These are phyloP conservation scores for Botia kubotai DNA, from an alignment of 2,797 vertebrate species.

Conservation along the genomic window DNA sequence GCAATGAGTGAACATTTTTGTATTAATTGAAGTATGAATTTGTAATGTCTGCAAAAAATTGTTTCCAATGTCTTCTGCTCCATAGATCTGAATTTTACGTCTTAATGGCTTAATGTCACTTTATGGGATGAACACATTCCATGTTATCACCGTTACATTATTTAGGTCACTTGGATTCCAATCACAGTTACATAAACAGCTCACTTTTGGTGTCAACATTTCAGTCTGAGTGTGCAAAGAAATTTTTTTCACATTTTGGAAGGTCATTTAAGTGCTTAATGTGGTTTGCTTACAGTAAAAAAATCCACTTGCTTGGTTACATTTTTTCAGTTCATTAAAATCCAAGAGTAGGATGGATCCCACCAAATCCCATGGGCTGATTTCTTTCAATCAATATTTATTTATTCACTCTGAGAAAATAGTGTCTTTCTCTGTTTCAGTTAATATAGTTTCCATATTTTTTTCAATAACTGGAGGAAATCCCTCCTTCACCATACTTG, in stretches of 20 bases:
- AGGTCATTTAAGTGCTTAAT: conserved; percentile 41
- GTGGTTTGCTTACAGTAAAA: conserved; percentile 33
- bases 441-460: conserved; percentile 24
- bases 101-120: conserved; percentile 43
- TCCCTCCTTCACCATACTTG: conserved; percentile 32
- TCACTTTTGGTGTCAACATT: conserved; percentile 31
- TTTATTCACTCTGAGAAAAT: conserved; percentile 24
- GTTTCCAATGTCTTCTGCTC: conserved; percentile 15
- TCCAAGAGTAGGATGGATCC: conserved; percentile 40
- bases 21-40: conserved; percentile 35
- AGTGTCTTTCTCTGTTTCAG: conserved; percentile 42
- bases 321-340: conserved; percentile 46
- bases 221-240: conserved; percentile 26
- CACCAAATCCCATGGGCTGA: conserved; percentile 46
- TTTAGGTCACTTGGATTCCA: conserved; percentile 19
- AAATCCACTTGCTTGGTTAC: conserved; percentile 47
- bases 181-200: conserved; percentile 14
- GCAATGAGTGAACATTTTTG: conserved; percentile 33
- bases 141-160: conserved; percentile 3
- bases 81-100: conserved; percentile 40
- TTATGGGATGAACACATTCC: conserved; percentile 33
- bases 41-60: conserved; percentile 44
- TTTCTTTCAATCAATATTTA: conserved; percentile 45
- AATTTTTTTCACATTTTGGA: conserved; percentile 50
- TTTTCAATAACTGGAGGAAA: conserved; percentile 46